Evolutionary conservation across 2,113 vertebrate genomes (phyloP).

Genomic region (Edolisoma coerulescens): DNA sequence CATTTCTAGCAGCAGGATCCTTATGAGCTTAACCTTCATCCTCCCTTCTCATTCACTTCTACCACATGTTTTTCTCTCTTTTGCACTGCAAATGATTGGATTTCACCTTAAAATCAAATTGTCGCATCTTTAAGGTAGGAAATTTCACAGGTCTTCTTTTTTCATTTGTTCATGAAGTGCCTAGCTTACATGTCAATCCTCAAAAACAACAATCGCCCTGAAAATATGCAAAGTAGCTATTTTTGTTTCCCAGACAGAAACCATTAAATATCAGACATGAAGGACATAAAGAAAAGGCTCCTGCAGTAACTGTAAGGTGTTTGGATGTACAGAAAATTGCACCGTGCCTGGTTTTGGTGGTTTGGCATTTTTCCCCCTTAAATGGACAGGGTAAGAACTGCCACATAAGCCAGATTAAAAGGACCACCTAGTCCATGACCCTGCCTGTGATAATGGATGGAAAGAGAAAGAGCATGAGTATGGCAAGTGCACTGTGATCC

Average conservation of each 20-base stretch:
- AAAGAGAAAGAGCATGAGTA: not conserved
- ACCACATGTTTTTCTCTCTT: not conserved
- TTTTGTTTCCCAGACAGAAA: not conserved
- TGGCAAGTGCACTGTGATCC: not conserved
- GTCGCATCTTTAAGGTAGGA: not conserved
- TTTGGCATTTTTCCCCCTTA: accelerated
- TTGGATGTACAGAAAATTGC: not conserved
- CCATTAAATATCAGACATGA: not conserved
- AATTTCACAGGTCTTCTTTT: not conserved
- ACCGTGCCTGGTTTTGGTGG: not conserved
- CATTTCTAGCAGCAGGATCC: not conserved
- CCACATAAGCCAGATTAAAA: not conserved
- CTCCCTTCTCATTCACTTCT: not conserved
- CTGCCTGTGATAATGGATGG: not conserved
- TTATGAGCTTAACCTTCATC: not conserved
- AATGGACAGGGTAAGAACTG: not conserved
- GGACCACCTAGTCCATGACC: not conserved
- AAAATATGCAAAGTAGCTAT: not conserved
- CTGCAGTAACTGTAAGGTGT: not conserved
- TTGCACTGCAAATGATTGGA: not conserved
- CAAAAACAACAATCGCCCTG: not conserved
- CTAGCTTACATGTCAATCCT: not conserved
- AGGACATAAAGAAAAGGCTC: not conserved
- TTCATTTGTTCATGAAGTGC: not conserved
- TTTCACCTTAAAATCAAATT: not conserved